phyloP scores from a whole-genome alignment of 2,113 vertebrate species.

The Megaceryle torquata region DNA sequence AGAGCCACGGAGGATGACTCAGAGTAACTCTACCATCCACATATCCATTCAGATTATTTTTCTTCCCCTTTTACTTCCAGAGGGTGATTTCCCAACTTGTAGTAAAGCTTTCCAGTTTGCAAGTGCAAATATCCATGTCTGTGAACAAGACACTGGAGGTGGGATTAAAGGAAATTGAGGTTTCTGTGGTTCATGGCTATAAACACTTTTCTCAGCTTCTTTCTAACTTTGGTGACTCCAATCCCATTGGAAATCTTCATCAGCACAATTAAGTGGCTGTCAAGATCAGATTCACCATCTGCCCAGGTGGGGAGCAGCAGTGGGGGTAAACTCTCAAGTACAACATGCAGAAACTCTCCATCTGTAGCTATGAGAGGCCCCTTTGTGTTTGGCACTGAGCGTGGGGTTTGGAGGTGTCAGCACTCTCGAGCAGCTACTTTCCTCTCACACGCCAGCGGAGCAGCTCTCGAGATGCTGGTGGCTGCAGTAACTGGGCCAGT shows the following conservation, averaged over 20 bases:
- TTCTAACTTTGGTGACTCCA: background rate
- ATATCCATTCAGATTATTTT: background rate
- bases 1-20: background rate
- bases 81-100: background rate
- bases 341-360: background rate
- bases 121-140: background rate
- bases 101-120: background rate
- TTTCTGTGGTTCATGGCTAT: background rate
- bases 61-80: background rate
- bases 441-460: accelerated
- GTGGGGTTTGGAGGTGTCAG: background rate
- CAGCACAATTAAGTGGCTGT: background rate
- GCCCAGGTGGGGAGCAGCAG: background rate
- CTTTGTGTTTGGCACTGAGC: background rate
- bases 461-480: background rate
- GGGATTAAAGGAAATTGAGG: background rate
- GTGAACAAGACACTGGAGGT: background rate
- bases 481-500: background rate
- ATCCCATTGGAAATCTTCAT: background rate
- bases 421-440: background rate
- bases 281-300: background rate
- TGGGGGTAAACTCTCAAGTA: background rate
- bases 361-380: background rate
- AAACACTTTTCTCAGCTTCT: background rate
- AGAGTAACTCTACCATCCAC: background rate